These are phyloP conservation scores for Frankliniella fusca DNA, from an alignment of 2,888 invertebrate genomes.

Conservation along the genomic window DNA sequence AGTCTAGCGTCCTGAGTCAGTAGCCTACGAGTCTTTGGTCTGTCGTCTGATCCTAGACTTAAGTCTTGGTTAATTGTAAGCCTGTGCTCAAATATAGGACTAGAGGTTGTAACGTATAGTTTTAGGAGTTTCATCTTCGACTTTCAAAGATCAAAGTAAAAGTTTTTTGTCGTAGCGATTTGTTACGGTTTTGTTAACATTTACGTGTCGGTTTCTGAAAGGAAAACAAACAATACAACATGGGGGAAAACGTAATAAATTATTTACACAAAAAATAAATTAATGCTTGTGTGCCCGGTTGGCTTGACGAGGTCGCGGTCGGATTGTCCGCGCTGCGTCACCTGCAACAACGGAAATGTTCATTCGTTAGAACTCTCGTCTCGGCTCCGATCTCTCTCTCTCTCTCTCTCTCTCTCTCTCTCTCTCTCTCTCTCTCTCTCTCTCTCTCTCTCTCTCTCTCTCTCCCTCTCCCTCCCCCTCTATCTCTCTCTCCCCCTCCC, in stretches of 20 bases:
- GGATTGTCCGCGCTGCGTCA: neutral
- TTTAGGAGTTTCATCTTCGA: constrained; percentile 19
- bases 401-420: no score
- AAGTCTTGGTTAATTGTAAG: constrained; percentile 23
- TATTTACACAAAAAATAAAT: constrained; percentile 20
- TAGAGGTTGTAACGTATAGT: constrained; percentile 24
- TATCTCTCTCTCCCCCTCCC: no score
- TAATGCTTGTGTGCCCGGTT: constrained; percentile 12
- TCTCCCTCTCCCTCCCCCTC: no score
- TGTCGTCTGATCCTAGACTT: constrained; percentile 26
- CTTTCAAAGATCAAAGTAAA: constrained; percentile 12
- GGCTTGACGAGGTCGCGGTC: neutral
- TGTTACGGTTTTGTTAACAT: constrained; percentile 25
- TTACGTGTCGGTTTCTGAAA: constrained; percentile 26
- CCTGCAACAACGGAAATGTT: neutral
- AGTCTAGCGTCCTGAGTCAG: neutral
- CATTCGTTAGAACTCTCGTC: neutral
- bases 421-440: no score
- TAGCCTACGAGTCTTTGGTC: constrained; percentile 21
- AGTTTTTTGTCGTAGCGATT: constrained; percentile 17
- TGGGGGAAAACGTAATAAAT: constrained; percentile 2
- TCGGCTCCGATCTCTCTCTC: no score
- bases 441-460: no score
- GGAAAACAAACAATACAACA: constrained; percentile 25
- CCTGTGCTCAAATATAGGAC: constrained; percentile 26